phyloP scores from a whole-genome alignment of 2,113 vertebrate genomes.

The Albula glossodonta region DNA sequence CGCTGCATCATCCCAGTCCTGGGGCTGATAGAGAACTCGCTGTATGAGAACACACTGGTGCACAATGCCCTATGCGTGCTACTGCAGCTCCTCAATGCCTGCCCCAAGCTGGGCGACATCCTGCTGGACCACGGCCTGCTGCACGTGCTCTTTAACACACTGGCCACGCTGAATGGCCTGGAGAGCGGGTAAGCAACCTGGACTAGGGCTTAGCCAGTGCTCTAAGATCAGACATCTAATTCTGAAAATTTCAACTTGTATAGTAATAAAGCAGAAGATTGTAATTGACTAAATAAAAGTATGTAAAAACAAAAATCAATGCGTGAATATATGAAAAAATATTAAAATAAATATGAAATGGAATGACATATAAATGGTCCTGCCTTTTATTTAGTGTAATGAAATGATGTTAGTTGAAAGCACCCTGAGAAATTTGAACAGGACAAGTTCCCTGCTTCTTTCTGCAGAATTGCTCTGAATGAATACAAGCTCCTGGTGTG shows the following conservation, averaged over 20 bases:
- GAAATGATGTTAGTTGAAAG: no score
- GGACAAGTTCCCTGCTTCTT: not conserved
- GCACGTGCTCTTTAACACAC: slow-evolving; percentile 89
- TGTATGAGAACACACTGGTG: slow-evolving; percentile 86
- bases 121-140: slow-evolving; percentile 93
- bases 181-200: slow-evolving; percentile 79
- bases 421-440: not conserved
- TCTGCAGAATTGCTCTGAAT: slow-evolving; percentile 80
- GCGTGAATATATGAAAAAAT: no score
- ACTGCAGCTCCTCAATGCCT: slow-evolving; percentile 89
- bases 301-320: no score
- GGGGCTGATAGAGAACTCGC: slow-evolving; percentile 91
- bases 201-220: no score
- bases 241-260: no score
- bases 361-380: no score
- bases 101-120: slow-evolving; percentile 93
- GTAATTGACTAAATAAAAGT: no score
- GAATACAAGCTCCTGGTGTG: slow-evolving; percentile 90
- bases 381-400: no score
- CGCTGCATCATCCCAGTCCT: slow-evolving; percentile 89
- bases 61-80: slow-evolving; percentile 88
- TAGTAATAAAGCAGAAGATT: no score
- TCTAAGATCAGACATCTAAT: no score
- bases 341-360: no score
- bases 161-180: slow-evolving; percentile 89